Evolutionary conservation across 2,113 vertebrate species (phyloP).

Genomic region (Thinocorus orbignyianus): DNA sequence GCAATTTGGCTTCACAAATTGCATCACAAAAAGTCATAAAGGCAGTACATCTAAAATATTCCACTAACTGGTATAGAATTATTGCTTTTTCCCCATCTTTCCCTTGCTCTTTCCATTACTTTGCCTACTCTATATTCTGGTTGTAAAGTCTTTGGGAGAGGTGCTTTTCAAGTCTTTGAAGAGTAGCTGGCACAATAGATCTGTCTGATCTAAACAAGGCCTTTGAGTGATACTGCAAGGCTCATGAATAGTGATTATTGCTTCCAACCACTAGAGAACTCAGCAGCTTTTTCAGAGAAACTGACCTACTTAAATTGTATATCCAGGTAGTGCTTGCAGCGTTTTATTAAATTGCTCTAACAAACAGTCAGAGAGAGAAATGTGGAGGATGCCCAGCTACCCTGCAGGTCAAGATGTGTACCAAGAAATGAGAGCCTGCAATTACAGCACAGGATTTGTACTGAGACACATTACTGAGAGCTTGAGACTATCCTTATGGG

Average conservation of each 20-base stretch:
- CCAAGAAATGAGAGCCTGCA: neutral
- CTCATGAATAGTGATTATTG: conserved; percentile 56
- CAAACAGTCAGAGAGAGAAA: conserved; percentile 8
- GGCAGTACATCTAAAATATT: neutral
- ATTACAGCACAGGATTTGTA: neutral
- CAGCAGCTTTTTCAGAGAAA: conserved; percentile 6
- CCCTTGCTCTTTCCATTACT: neutral
- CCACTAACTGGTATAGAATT: neutral
- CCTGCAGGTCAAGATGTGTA: neutral
- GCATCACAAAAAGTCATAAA: neutral
- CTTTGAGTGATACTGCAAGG: conserved; percentile 24
- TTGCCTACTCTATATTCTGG: neutral
- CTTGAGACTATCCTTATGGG: neutral
- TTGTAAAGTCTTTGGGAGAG: neutral
- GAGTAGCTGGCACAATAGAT: neutral
- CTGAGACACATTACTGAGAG: neutral
- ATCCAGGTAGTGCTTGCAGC: neutral
- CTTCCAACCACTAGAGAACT: conserved; percentile 9
- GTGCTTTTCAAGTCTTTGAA: neutral
- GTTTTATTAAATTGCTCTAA: conserved; percentile 9
- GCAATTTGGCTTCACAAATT: neutral
- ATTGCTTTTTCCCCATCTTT: neutral
- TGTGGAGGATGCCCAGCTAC: neutral
- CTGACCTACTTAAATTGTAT: conserved; percentile 49
- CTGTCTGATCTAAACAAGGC: conserved; percentile 47